These are phyloP conservation scores for Opisthograptis luteolata DNA, from an alignment of 2,888 invertebrate species.

Conservation along the genomic window DNA sequence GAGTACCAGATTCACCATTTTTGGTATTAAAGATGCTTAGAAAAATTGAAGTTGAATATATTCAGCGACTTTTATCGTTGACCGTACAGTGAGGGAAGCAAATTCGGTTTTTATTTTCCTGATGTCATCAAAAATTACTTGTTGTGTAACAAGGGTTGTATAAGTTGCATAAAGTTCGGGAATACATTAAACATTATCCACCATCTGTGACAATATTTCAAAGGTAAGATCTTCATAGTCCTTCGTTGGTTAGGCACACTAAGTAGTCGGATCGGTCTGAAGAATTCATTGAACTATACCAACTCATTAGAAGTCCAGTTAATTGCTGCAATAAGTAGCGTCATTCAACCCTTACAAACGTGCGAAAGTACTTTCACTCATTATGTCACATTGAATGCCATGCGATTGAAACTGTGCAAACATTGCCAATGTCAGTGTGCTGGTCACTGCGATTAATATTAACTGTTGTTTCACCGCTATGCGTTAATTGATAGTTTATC, in stretches of 20 bases:
- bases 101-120: background rate
- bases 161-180: too few relatives aligned
- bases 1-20: too few relatives aligned
- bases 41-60: too few relatives aligned
- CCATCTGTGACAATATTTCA: background rate
- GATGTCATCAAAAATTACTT: background rate
- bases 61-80: too few relatives aligned
- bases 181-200: too few relatives aligned
- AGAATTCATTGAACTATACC: background rate
- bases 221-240: too few relatives aligned
- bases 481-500: slow-evolving; percentile 56
- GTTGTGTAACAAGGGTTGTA: slow-evolving; percentile 1
- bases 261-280: background rate
- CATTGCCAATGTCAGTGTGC: slow-evolving; percentile 63
- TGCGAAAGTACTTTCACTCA: slow-evolving; percentile 37
- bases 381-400: slow-evolving; percentile 42
- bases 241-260: background rate
- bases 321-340: slow-evolving; percentile 18
- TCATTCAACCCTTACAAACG: slow-evolving; percentile 26
- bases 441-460: slow-evolving; percentile 61
- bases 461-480: slow-evolving; percentile 64
- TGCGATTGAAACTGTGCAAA: slow-evolving; percentile 56
- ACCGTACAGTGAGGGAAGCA: too few relatives aligned
- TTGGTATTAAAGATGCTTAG: too few relatives aligned
- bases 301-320: slow-evolving; percentile 1